Percentiles rank a stretch among this genome's conserved stretches.
Evolutionary conservation across 2,797 vertebrate genomes (phyloP).

Genomic region (Tadarida brasiliensis): DNA sequence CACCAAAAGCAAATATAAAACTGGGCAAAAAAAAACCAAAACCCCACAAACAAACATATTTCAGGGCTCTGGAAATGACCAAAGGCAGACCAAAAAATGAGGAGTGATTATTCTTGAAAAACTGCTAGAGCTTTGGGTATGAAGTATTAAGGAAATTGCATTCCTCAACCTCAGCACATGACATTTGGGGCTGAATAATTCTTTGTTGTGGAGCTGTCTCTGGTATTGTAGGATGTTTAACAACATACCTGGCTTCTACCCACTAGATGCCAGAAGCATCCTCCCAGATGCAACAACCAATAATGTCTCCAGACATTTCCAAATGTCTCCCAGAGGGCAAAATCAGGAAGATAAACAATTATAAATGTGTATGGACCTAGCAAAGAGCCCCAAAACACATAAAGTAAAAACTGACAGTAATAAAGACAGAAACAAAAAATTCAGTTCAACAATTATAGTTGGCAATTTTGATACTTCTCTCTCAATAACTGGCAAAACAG

Average conservation of each 20-base stretch:
- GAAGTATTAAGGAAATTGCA: background rate
- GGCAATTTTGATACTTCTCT: background rate
- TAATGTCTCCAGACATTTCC: no score
- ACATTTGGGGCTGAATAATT: background rate
- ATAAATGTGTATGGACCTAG: background rate
- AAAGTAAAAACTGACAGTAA: no score
- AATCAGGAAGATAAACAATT: background rate
- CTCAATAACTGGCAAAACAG: background rate
- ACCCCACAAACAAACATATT: background rate
- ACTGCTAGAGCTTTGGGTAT: background rate
- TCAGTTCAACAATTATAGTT: background rate
- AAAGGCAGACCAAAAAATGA: background rate
- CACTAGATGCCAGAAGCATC: no score
- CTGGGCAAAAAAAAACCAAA: background rate
- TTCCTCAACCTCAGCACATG: background rate
- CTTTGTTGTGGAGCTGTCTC: no score
- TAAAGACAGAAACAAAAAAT: background rate
- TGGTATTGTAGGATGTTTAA: no score
- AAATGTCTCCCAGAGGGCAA: no score
- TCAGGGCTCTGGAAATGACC: background rate
- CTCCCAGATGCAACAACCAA: no score
- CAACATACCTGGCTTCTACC: no score
- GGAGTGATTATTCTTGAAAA: background rate
- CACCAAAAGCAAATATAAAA: slow-evolving; percentile 9
- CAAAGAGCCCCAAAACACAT: background rate